Evolutionary conservation across 2,888 invertebrate species (phyloP).

Genomic region (Globia sparganii): DNA sequence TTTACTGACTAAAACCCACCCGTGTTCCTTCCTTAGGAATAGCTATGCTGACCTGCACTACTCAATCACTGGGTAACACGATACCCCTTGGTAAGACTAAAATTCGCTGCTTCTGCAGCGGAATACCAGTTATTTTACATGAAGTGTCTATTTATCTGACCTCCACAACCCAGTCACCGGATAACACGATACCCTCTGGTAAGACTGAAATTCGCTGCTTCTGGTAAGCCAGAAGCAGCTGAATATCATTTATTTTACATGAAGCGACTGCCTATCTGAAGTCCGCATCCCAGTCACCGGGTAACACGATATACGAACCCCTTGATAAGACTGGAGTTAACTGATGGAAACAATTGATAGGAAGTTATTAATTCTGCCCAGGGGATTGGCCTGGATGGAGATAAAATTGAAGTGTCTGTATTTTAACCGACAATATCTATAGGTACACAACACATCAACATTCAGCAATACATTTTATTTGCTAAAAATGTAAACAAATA

Average conservation of each 20-base stretch:
- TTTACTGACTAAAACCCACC: no score
- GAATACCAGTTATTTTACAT: not conserved
- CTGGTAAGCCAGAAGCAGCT: no score
- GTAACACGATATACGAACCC: no score
- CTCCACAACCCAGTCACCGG: not conserved
- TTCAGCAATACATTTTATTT: no score
- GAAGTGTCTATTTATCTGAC: not conserved
- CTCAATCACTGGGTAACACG: no score
- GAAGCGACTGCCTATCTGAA: no score
- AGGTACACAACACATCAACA: not conserved
- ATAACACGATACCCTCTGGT: not conserved
- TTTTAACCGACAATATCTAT: not conserved
- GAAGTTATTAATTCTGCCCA: slow-evolving; percentile 11
- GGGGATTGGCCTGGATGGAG: not conserved
- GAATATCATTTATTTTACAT: no score
- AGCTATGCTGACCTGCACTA: no score
- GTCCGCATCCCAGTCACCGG: no score
- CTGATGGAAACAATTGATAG: not conserved
- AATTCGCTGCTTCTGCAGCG: not conserved
- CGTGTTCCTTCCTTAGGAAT: no score
- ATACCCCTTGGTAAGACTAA: not conserved
- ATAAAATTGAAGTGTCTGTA: not conserved
- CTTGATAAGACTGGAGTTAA: not conserved
- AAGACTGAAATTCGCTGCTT: no score
- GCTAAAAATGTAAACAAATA: no score